These are phyloP conservation scores for Batillaria attramentaria DNA, from an alignment of 1,140 invertebrate genomes.

Conservation along the genomic window DNA sequence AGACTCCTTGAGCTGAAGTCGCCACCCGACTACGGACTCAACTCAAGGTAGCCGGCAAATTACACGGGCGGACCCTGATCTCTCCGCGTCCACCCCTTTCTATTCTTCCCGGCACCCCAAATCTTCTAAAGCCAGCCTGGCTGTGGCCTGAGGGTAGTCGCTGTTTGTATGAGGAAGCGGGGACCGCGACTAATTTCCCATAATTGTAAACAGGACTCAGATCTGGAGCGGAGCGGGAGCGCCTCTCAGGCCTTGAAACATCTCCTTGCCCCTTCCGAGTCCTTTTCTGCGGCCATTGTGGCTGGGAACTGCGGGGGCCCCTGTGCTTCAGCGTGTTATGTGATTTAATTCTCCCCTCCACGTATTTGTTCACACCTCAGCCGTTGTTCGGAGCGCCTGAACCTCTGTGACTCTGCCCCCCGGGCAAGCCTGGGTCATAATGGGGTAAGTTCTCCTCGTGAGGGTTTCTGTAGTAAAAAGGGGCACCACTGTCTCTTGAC, in stretches of 20 bases:
- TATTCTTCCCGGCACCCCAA: neutral
- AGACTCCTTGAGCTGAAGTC: too few species aligned
- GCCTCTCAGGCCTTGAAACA: conserved; percentile 14
- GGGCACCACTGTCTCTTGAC: too few species aligned
- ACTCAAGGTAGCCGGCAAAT: neutral
- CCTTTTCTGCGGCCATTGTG: conserved; percentile 1
- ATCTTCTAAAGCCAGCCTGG: neutral
- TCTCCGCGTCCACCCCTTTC: conserved; percentile 4
- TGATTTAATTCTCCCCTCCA: conserved; percentile 25
- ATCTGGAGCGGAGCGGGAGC: too few species aligned
- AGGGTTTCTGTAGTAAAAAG: too few species aligned
- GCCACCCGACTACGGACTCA: neutral
- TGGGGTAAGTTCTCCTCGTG: neutral
- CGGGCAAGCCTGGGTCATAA: neutral
- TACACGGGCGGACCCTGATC: conserved; percentile 25
- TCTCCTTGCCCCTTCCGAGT: neutral
- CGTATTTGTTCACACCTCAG: conserved; percentile 28
- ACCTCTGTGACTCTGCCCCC: neutral
- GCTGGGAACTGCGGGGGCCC: neutral
- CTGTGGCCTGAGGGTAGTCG: conserved; percentile 13
- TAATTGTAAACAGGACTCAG: conserved; percentile 24
- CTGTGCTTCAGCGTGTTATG: conserved; percentile 17
- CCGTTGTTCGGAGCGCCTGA: conserved; percentile 19
- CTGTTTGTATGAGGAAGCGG: conserved; percentile 30
- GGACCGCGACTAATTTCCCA: conserved; percentile 29